phyloP scores from a whole-genome alignment of 2,888 invertebrate genomes.

The Epinotia bilunana region DNA sequence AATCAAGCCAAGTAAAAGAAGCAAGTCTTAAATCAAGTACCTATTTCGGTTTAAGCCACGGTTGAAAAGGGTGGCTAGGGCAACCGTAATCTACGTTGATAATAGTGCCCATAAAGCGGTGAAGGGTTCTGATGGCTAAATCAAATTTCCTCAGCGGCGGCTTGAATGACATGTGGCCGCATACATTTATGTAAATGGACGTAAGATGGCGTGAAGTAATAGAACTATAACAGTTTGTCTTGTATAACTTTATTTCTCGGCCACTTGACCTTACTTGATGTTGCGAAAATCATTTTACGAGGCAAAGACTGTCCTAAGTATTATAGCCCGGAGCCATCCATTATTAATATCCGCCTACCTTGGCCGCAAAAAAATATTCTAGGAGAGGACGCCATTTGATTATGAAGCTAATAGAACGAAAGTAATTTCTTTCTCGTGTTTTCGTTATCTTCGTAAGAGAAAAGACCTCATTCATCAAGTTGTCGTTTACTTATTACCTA shows the following conservation, averaged over 20 bases:
- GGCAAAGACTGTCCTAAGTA: slow-evolving; percentile 16
- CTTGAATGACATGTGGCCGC: slow-evolving; percentile 44
- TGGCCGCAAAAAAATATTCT: slow-evolving; percentile 12
- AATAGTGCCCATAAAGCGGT: slow-evolving; percentile 55
- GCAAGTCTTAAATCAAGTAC: slow-evolving; percentile 38
- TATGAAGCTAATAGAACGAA: slow-evolving; percentile 2
- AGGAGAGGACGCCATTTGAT: slow-evolving; percentile 1
- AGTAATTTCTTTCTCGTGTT: background rate
- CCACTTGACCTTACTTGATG: slow-evolving; percentile 22
- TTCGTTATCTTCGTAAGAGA: background rate
- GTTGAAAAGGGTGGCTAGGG: slow-evolving; percentile 49
- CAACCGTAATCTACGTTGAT: slow-evolving; percentile 55
- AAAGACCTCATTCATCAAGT: background rate
- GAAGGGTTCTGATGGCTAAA: slow-evolving; percentile 54
- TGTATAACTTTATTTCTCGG: slow-evolving; percentile 35
- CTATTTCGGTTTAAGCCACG: slow-evolving; percentile 46
- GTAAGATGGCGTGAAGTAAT: slow-evolving; percentile 29
- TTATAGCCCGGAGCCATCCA: slow-evolving; percentile 26
- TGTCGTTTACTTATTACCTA: background rate
- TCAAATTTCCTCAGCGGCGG: slow-evolving; percentile 53
- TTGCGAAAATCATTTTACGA: slow-evolving; percentile 25
- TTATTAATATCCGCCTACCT: slow-evolving; percentile 39
- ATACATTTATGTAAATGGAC: slow-evolving; percentile 45
- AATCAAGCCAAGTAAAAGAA: too few relatives aligned
- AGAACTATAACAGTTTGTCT: slow-evolving; percentile 33